Percentiles rank a stretch among this genome's conserved stretches.
Conservation (phyloP, 2,113 vertebrate species). For the Zootoca vivipara region DNA sequence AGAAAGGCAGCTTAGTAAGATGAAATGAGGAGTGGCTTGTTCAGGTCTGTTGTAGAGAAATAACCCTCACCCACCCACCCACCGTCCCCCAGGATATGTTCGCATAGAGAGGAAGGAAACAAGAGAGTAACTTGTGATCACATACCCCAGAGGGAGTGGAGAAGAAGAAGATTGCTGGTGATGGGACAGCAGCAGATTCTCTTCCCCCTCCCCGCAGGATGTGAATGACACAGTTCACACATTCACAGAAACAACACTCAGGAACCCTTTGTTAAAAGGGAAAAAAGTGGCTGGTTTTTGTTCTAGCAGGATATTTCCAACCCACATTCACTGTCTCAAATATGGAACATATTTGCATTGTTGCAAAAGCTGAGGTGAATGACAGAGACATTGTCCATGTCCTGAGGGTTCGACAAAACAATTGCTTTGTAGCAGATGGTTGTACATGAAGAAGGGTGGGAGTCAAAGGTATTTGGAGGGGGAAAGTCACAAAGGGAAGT, state of each 20-base stretch:
- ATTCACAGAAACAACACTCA: slow-evolving; percentile 23
- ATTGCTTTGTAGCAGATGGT: slow-evolving; percentile 30
- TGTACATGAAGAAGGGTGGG: not conserved
- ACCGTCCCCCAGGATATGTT: not conserved
- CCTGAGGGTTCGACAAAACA: slow-evolving; percentile 8
- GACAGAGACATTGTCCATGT: not conserved
- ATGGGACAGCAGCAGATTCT: slow-evolving; percentile 53
- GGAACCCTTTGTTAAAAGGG: not conserved
- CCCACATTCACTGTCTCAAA: slow-evolving; percentile 25
- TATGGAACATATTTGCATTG: not conserved
- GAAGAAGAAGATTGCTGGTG: slow-evolving; percentile 27
- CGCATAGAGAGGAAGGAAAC: slow-evolving; percentile 38
- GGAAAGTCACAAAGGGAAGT: not conserved
- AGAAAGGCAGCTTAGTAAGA: not conserved
- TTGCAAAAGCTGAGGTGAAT: not conserved
- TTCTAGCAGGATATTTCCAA: not conserved
- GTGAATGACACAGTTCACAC: not conserved
- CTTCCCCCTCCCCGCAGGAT: slow-evolving; percentile 41
- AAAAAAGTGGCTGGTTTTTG: not conserved
- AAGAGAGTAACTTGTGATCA: slow-evolving; percentile 12
- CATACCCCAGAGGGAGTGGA: slow-evolving; percentile 6
- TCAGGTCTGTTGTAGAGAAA: slow-evolving; percentile 15
- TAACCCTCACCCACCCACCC: too few relatives aligned
- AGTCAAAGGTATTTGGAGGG: not conserved
- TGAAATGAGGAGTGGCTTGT: not conserved